A percentile compares a stretch with the other conserved stretches of the same genome.
Conservation (phyloP, 2,797 vertebrate species). For the Gymnopithys bicolor region DNA sequence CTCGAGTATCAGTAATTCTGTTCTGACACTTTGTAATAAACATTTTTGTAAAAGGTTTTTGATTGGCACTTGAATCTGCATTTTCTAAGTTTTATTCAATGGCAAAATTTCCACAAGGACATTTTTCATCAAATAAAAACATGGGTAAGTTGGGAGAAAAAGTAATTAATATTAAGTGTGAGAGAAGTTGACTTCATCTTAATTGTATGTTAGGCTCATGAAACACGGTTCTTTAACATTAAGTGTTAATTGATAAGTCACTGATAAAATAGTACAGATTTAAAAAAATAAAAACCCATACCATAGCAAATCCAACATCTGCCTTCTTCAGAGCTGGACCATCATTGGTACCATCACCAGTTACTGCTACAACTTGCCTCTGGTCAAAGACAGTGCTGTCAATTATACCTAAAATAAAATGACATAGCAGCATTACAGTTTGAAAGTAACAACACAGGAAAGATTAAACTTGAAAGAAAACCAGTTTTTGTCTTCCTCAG, state of each 20-base stretch:
- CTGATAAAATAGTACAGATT: not conserved
- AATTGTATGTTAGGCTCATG: not conserved
- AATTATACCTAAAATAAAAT: conserved; percentile 89
- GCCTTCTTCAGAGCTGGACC: conserved; percentile 98
- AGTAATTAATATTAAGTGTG: not conserved
- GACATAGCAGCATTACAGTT: not conserved
- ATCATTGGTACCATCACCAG: conserved; percentile 97
- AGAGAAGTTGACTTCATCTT: not conserved
- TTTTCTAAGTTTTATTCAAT: not conserved
- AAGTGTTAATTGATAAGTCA: not conserved
- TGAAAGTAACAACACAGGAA: not conserved
- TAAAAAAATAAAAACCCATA: conserved; percentile 62
- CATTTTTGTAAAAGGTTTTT: not conserved
- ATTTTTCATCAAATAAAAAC: not conserved
- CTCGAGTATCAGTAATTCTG: not conserved
- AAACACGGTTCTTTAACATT: not conserved
- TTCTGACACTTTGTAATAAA: not conserved
- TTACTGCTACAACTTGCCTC: conserved; percentile 97
- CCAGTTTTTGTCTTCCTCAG: not conserved
- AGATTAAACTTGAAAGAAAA: not conserved
- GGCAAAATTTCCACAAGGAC: not conserved
- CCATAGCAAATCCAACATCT: conserved; percentile 99
- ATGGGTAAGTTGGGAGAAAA: not conserved
- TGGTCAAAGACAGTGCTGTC: conserved; percentile 95
- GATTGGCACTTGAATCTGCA: not conserved